Base-by-base conservation (phyloP, 2,113 vertebrate genomes). In the Sciurus niger region DNA sequence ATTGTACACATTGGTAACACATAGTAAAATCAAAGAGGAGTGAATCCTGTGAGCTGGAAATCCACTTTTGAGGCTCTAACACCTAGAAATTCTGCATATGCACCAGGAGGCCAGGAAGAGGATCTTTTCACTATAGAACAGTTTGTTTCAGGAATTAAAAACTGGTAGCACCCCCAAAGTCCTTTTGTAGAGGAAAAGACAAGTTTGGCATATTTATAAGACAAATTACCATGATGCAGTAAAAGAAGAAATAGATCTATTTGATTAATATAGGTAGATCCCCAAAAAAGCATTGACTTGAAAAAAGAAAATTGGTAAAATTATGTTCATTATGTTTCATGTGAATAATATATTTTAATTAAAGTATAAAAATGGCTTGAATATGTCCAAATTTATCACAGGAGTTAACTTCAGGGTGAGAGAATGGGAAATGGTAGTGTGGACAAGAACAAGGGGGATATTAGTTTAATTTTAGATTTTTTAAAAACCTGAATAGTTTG, bases 171-270 rank as follows among this genome's bases (percentile, higher is more conserved):
- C n/a, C 22, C 28, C 22, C 94, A 55, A 67, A 74, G 43, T 72
- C 32, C 18, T 83, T 96, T 6, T 58, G 32, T 37, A 90, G 37
- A 34, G 17, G 20, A 72, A 77, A 77, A 34, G 43, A 93, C 67
- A 93, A 77, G 55, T 89, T 4, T 77, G n/a, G 3, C 20, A n/a
- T 82, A 65, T 70, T 72, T 76, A 93, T 84, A 53, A 95, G 92
- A 85, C 65, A 17, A 46, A 77, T 76, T 72, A 37, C 34, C 22
- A 8, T 68, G n/a, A 82, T 51, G 34, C 37, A 88, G 1, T 84
- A 84, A 88, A 51, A 84, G 37, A 74, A 70, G 40, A 93, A 79
- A 63, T 82, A 73, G 2, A 73, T 40, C 28, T 72, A 51, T 93
- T 74, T 55, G 40, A 70, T 76, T 4, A 76, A 17, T 68, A 60